Evolutionary conservation across 2,113 vertebrate genomes (phyloP).

Genomic region (Ceyx margarethae): DNA sequence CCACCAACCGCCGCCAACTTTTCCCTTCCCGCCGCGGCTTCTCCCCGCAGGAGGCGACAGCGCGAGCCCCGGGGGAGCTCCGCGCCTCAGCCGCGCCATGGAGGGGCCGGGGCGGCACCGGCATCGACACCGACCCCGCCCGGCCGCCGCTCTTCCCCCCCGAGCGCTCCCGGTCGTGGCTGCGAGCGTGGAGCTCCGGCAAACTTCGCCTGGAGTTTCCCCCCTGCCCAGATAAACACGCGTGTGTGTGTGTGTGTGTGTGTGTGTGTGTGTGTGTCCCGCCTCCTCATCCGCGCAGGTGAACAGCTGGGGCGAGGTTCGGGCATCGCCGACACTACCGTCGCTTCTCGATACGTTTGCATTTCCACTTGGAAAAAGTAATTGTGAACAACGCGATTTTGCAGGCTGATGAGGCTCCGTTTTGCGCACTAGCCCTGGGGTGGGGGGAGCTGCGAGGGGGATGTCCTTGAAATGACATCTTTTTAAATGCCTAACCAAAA

Average conservation of each 20-base stretch:
- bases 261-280: not conserved
- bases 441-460: not conserved
- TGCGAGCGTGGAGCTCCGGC: not conserved
- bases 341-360: constrained; percentile 13
- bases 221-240: not conserved
- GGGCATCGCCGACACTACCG: constrained; percentile 32
- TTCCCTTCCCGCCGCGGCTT: not conserved
- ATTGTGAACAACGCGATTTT: constrained; percentile 59
- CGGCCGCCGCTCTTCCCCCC: not conserved
- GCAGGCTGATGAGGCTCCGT: constrained; percentile 63
- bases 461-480: constrained; percentile 75
- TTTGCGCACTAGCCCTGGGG: constrained; percentile 61
- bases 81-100: no score
- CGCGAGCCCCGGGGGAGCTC: no score
- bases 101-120: not conserved
- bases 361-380: constrained; percentile 62
- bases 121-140: not conserved
- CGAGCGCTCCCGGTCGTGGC: not conserved
- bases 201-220: constrained; percentile 63
- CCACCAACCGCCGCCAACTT: not conserved
- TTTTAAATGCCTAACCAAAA: constrained; percentile 62
- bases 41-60: not conserved
- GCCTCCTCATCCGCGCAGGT: constrained; percentile 4
- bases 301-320: constrained; percentile 54
- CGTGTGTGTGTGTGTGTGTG: no score